Evolutionary conservation across 2,113 vertebrate species (phyloP), one percentile per base, ranked within the genome.

Genomic region (Eolophus roseicapilla): DNA sequence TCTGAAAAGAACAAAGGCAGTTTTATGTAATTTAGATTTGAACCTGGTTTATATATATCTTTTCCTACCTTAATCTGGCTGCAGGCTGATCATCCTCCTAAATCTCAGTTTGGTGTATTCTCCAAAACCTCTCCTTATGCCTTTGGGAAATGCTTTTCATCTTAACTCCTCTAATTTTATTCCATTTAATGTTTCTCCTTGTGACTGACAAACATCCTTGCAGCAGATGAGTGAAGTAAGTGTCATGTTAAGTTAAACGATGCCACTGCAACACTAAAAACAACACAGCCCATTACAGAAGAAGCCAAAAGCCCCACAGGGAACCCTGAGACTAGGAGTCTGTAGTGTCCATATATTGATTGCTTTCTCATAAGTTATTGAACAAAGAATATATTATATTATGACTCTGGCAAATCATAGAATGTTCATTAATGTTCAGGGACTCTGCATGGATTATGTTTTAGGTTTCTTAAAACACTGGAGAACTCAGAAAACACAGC

Each of bases 331-430:
- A 93, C 47, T 79, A 75, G 64, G 41, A 95, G 83, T 86, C 57
- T 82, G 52, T 84, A 86, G 39, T 84, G 49, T 93, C 73, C 5
- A 0, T 75, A 64, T 96, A 97, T 96, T 93, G 96, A 97, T 96
- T 94, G 55, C 13, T 93, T 96, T 96, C 79, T 96, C 35, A 39
- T 88, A 93, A 90, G 71, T 84, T 97, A 97, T 94, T 94, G 96
- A 96, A 85, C 39, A 59, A 67, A 93, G 21, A 92, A 83, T 88
- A 74, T 90, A 77, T 94, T 90, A 73, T 74, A 62, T 65, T 90
- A 79, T 92, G 65, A 88, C 79, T 95, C 52, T 21, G 82, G n/a
- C 17, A 96, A 90, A 94, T 84, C 90, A 79, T 57, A 86, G 76
- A 96, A 77, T 71, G 63, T 59, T 75, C 68, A 53, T 77, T 92